A percentile compares a stretch with the other conserved stretches of the same genome.
Conservation (phyloP, 2,888 invertebrate genomes). For the Athalia cordata region DNA sequence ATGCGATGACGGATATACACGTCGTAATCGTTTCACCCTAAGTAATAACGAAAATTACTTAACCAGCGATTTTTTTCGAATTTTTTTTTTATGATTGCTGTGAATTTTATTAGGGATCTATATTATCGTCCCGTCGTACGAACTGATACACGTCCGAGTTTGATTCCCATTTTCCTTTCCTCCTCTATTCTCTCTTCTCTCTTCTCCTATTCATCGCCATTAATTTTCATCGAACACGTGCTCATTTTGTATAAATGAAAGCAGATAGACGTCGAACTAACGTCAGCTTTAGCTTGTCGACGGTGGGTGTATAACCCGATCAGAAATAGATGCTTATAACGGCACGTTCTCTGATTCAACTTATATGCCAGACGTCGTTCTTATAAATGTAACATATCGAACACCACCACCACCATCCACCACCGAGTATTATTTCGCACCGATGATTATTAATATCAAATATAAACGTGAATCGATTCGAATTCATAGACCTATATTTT, state of each 20-base stretch:
- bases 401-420: too few relatives aligned
- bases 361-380: constrained; percentile 3
- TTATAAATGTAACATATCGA: constrained; percentile 23
- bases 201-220: background rate
- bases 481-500: background rate
- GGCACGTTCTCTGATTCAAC: constrained; percentile 23
- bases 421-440: background rate
- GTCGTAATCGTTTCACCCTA: too few relatives aligned
- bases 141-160: too few relatives aligned
- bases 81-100: too few relatives aligned
- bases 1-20: too few relatives aligned
- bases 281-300: constrained; percentile 22
- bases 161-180: too few relatives aligned
- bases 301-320: constrained; percentile 6
- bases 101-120: too few relatives aligned
- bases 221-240: constrained; percentile 5
- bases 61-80: too few relatives aligned
- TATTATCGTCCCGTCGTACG: too few relatives aligned
- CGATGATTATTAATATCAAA: background rate
- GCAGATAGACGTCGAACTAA: constrained; percentile 28
- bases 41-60: too few relatives aligned
- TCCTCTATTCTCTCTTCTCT: too few relatives aligned
- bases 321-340: constrained; percentile 28
- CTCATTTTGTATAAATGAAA: constrained; percentile 8
- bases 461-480: background rate